Percentiles rank a stretch among this genome's conserved stretches.
Evolutionary conservation across 92 coral and sea anemone genomes (phyloP).

Genomic region (Heliopora coerulea): DNA sequence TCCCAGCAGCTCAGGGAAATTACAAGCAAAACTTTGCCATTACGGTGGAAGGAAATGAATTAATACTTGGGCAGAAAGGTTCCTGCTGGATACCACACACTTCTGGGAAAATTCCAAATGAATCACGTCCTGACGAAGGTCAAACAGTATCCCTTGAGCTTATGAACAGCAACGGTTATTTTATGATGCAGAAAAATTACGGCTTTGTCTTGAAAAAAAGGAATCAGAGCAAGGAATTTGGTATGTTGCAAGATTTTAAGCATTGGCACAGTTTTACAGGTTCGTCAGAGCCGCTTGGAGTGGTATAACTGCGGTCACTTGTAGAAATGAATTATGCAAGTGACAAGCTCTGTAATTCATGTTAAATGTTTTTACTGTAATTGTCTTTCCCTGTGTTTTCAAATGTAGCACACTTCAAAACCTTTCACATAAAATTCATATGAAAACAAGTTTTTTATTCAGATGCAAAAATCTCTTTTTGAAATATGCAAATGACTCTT

Average conservation of each 20-base stretch:
- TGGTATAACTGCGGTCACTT: no score
- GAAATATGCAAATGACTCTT: no score
- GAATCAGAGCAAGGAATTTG: slow-evolving; percentile 50
- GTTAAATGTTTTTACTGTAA: no score
- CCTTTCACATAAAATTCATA: no score
- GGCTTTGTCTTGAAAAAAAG: slow-evolving; percentile 47
- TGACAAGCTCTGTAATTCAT: no score
- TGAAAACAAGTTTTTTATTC: no score
- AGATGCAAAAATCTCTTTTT: no score
- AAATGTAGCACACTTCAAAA: no score
- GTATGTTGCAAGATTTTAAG: slow-evolving; percentile 24
- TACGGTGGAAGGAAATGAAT: slow-evolving; percentile 45
- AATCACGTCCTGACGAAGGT: slow-evolving; percentile 53
- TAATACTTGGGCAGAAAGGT: slow-evolving; percentile 56
- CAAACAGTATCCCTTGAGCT: slow-evolving; percentile 83
- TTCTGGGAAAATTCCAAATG: slow-evolving; percentile 71
- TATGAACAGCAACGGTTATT: slow-evolving; percentile 70
- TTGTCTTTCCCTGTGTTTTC: no score
- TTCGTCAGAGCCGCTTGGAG: no score
- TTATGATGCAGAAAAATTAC: slow-evolving; percentile 60
- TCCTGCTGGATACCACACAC: slow-evolving; percentile 86
- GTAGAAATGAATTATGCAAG: no score
- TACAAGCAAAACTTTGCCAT: slow-evolving; percentile 54
- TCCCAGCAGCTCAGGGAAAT: slow-evolving; percentile 63
- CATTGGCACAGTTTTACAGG: no score